Conservation (phyloP, 2,797 vertebrate species). For the Pteronotus mesoamericanus region DNA sequence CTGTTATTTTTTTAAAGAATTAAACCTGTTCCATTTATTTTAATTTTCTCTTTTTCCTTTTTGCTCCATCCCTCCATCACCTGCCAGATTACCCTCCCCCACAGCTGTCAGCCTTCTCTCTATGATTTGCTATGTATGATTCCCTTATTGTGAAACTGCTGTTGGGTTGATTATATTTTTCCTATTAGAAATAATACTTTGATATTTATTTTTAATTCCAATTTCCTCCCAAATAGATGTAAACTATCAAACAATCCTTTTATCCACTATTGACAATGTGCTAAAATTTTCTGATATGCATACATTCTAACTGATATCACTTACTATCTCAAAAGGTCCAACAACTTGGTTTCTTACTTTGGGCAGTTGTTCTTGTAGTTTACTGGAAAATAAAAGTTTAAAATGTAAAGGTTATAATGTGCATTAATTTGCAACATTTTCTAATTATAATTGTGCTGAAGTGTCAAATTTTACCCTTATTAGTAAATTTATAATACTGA, state of each 20-base stretch:
- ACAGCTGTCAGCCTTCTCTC: no score
- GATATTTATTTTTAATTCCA: background rate
- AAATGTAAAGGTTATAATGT: background rate
- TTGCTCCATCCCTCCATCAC: background rate
- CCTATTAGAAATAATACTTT: background rate
- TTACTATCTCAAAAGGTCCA: slow-evolving; percentile 72
- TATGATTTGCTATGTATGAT: background rate
- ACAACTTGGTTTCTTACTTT: slow-evolving; percentile 44
- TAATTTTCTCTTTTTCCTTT: background rate
- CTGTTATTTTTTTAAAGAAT: background rate
- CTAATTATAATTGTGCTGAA: background rate
- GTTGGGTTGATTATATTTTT: background rate
- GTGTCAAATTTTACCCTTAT: background rate
- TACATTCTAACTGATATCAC: background rate
- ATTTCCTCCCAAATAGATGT: background rate
- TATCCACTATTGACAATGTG: background rate
- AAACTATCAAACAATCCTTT: background rate
- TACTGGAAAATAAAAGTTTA: slow-evolving; percentile 54
- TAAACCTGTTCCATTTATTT: background rate
- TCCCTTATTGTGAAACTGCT: background rate
- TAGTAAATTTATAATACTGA: background rate
- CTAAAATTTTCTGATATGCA: background rate
- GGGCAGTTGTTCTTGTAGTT: slow-evolving; percentile 3
- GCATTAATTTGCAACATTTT: background rate
- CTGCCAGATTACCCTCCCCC: background rate